Evolutionary conservation across 2,888 invertebrate species (phyloP).

Genomic region (Germaria angustata): DNA sequence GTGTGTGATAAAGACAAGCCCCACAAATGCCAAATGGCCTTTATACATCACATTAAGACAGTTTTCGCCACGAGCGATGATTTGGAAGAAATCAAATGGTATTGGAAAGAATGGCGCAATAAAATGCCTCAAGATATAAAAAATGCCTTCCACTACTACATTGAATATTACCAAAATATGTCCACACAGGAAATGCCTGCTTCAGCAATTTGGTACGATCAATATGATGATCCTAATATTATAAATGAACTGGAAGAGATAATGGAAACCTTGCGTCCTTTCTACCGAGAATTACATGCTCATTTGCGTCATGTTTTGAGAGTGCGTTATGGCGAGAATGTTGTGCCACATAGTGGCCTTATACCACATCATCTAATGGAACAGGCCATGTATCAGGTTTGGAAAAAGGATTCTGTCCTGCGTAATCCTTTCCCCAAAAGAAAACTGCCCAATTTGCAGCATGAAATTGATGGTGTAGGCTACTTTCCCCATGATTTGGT

Average conservation of each 20-base stretch:
- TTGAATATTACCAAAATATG: constrained; percentile 69
- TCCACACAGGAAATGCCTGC: constrained; percentile 66
- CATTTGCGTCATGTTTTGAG: constrained; percentile 86
- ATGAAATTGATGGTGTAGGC: constrained; percentile 74
- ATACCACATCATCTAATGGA: constrained; percentile 88
- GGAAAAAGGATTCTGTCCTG: constrained; percentile 80
- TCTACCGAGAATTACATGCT: constrained; percentile 90
- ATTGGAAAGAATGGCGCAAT: constrained; percentile 72
- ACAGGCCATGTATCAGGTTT: constrained; percentile 90
- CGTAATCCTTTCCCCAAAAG: constrained; percentile 71
- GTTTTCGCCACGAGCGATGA: constrained; percentile 70
- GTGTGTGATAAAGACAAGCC: constrained; percentile 54
- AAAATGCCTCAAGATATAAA: constrained; percentile 68
- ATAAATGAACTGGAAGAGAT: constrained; percentile 68
- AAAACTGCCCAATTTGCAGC: constrained; percentile 83
- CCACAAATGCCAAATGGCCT: constrained; percentile 69
- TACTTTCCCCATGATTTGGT: constrained; percentile 70
- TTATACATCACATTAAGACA: constrained; percentile 71
- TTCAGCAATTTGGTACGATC: constrained; percentile 70
- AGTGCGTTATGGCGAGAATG: constrained; percentile 84
- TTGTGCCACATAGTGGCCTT: constrained; percentile 83
- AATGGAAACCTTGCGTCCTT: constrained; percentile 84
- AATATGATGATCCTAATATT: constrained; percentile 70
- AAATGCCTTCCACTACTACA: constrained; percentile 68
- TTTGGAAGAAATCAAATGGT: constrained; percentile 70